Evolutionary conservation across 2,888 invertebrate genomes (phyloP).

Genomic region (Drosophila tripunctata): DNA sequence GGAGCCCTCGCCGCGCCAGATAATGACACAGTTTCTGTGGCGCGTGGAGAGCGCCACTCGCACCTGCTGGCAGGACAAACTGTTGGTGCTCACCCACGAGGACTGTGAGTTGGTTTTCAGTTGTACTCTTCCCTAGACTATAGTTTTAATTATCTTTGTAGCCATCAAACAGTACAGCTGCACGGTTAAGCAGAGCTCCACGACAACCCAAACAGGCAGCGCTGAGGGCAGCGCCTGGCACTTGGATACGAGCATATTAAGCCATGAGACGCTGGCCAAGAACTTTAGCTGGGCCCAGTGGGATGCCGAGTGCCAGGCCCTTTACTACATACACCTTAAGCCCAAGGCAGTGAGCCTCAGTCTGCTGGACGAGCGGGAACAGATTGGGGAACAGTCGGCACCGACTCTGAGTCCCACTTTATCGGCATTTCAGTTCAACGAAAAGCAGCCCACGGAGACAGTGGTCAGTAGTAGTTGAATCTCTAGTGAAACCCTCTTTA

Average conservation of each 20-base stretch:
- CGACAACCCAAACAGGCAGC: slow-evolving; percentile 43
- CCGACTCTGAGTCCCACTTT: slow-evolving; percentile 89
- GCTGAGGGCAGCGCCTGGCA: slow-evolving; percentile 84
- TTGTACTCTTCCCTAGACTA: background rate
- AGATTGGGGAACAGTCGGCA: slow-evolving; percentile 83
- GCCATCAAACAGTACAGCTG: slow-evolving; percentile 80
- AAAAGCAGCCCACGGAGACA: slow-evolving; percentile 93
- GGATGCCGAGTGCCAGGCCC: slow-evolving; percentile 89
- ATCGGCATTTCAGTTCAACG: slow-evolving; percentile 94
- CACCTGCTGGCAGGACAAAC: slow-evolving; percentile 86
- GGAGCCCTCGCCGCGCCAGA: slow-evolving; percentile 88
- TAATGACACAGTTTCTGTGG: slow-evolving; percentile 90
- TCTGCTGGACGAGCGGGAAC: slow-evolving; percentile 87
- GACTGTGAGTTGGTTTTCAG: slow-evolving; percentile 87
- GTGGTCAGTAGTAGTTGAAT: slow-evolving; percentile 86
- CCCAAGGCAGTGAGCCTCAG: slow-evolving; percentile 88
- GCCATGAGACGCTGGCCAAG: slow-evolving; percentile 87
- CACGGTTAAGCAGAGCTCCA: slow-evolving; percentile 81
- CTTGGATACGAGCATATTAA: slow-evolving; percentile 85
- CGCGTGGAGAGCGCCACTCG: slow-evolving; percentile 73
- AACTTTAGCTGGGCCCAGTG: slow-evolving; percentile 94
- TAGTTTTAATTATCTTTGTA: background rate
- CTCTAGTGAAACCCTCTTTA: background rate
- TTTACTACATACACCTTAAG: slow-evolving; percentile 93
- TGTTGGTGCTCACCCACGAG: slow-evolving; percentile 90